Percentiles rank a stretch among this genome's conserved stretches.
These are phyloP conservation scores for Agonopterix heracliana DNA, from an alignment of 2,888 invertebrate species.

Conservation along the genomic window DNA sequence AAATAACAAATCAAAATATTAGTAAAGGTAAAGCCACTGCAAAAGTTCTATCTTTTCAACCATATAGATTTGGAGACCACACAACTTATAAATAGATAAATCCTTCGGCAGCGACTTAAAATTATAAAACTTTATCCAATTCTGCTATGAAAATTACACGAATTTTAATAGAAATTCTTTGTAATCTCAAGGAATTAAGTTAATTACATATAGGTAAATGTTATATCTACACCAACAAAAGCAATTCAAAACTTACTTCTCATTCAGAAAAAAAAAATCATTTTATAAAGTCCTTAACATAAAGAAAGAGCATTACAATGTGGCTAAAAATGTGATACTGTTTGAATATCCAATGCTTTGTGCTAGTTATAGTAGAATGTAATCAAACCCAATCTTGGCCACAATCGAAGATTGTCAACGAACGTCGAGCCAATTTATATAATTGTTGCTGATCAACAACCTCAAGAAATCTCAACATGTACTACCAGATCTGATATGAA, in stretches of 20 bases:
- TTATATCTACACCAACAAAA: slow-evolving; percentile 52
- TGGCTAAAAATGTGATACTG: slow-evolving; percentile 67
- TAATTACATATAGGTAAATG: slow-evolving; percentile 58
- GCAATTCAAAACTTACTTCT: slow-evolving; percentile 49
- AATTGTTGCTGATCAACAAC: slow-evolving; percentile 34
- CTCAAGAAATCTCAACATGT: slow-evolving; percentile 51
- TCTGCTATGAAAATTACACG: slow-evolving; percentile 69
- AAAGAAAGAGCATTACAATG: slow-evolving; percentile 30
- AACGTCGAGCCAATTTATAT: slow-evolving; percentile 37
- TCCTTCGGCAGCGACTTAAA: slow-evolving; percentile 34
- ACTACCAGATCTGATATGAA: slow-evolving; percentile 65
- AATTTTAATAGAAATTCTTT: slow-evolving; percentile 71
- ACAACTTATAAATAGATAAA: slow-evolving; percentile 17
- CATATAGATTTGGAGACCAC: slow-evolving; percentile 34
- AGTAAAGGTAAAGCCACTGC: slow-evolving; percentile 43
- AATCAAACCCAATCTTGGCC: slow-evolving; percentile 57
- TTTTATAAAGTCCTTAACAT: slow-evolving; percentile 35
- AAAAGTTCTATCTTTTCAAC: slow-evolving; percentile 40
- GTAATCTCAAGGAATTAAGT: slow-evolving; percentile 63
- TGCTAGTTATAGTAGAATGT: slow-evolving; percentile 58
- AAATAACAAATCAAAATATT: slow-evolving; percentile 29
- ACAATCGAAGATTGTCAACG: slow-evolving; percentile 69
- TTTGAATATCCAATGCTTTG: slow-evolving; percentile 58
- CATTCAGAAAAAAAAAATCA: slow-evolving; percentile 36
- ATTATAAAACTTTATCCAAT: slow-evolving; percentile 50